Conservation (phyloP, 2,113 vertebrate genomes). For the Nerophis ophidion region DNA sequence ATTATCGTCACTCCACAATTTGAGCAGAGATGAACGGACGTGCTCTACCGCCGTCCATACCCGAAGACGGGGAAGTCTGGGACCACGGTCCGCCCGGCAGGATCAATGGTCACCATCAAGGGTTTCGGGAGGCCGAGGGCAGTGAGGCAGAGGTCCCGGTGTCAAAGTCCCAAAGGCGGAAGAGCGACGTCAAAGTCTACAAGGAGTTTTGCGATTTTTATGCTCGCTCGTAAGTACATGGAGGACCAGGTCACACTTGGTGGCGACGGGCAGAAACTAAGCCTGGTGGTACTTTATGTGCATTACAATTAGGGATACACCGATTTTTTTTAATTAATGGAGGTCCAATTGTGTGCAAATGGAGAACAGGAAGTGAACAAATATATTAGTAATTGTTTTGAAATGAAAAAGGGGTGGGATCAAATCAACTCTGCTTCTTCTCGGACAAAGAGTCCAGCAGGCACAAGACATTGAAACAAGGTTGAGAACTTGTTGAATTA, state of each 20-base stretch:
- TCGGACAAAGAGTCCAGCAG: too few relatives aligned
- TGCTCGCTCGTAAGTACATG: conserved; percentile 87
- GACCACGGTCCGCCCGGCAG: conserved; percentile 34
- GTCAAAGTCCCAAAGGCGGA: conserved; percentile 85
- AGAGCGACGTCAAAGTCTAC: conserved; percentile 92
- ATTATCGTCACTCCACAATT: conserved; percentile 16
- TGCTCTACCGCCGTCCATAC: conserved; percentile 69
- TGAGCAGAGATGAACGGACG: conserved; percentile 72
- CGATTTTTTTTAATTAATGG: too few relatives aligned
- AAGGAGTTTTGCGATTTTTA: conserved; percentile 99
- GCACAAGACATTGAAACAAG: too few relatives aligned
- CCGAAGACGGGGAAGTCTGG: conserved; percentile 76
- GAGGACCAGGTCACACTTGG: not conserved
- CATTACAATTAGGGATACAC: too few relatives aligned
- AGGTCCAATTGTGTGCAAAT: too few relatives aligned
- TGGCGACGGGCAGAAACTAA: not conserved
- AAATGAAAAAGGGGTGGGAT: too few relatives aligned
- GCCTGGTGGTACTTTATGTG: not conserved
- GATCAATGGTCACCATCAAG: conserved; percentile 57
- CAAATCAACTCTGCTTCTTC: too few relatives aligned
- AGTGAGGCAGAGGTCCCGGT: conserved; percentile 79
- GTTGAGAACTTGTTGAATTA: too few relatives aligned
- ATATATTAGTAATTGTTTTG: too few relatives aligned
- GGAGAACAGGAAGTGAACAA: too few relatives aligned
- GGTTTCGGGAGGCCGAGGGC: conserved; percentile 43